Evolutionary conservation across 1,140 invertebrate genomes (phyloP).

Genomic region (Dryas iulia): DNA sequence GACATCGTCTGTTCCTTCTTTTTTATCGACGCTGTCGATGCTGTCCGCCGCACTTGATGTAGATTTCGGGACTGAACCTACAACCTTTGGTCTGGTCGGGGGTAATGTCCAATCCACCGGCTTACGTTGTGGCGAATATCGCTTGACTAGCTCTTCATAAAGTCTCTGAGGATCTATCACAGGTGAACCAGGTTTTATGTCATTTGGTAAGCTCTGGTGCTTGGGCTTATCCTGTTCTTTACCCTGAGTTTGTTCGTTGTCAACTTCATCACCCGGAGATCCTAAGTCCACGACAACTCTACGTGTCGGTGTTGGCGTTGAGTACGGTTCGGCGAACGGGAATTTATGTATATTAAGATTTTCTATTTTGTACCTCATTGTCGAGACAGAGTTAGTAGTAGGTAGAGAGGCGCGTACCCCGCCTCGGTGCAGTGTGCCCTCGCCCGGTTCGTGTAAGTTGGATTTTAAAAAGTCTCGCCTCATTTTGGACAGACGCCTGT

Average conservation of each 20-base stretch:
- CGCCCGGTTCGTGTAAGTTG: slow-evolving; percentile 64
- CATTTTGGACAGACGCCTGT: slow-evolving; percentile 64
- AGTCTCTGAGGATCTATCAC: slow-evolving; percentile 70
- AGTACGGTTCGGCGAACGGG: slow-evolving; percentile 74
- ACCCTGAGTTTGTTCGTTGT: slow-evolving; percentile 53
- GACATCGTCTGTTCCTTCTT: slow-evolving; percentile 58
- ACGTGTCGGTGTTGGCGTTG: slow-evolving; percentile 63
- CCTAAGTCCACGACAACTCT: slow-evolving; percentile 60
- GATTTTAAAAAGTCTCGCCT: slow-evolving; percentile 69
- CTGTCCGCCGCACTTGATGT: slow-evolving; percentile 58
- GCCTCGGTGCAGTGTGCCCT: slow-evolving; percentile 55
- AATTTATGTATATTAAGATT: slow-evolving; percentile 75
- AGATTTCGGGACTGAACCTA: slow-evolving; percentile 71
- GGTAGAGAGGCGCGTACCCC: slow-evolving; percentile 68
- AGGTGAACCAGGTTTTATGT: slow-evolving; percentile 40
- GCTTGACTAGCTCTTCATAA: slow-evolving; percentile 69
- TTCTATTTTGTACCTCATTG: slow-evolving; percentile 66
- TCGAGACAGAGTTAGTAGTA: slow-evolving; percentile 47
- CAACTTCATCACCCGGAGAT: slow-evolving; percentile 49
- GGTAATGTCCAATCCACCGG: slow-evolving; percentile 70
- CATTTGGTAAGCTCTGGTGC: slow-evolving; percentile 53
- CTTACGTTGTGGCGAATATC: slow-evolving; percentile 71
- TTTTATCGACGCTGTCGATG: slow-evolving; percentile 47
- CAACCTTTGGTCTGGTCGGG: slow-evolving; percentile 65
- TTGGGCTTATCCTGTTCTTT: slow-evolving; percentile 47